Base-by-base conservation (phyloP, 2,113 vertebrate genomes). In the Larimichthys polyactis region DNA sequence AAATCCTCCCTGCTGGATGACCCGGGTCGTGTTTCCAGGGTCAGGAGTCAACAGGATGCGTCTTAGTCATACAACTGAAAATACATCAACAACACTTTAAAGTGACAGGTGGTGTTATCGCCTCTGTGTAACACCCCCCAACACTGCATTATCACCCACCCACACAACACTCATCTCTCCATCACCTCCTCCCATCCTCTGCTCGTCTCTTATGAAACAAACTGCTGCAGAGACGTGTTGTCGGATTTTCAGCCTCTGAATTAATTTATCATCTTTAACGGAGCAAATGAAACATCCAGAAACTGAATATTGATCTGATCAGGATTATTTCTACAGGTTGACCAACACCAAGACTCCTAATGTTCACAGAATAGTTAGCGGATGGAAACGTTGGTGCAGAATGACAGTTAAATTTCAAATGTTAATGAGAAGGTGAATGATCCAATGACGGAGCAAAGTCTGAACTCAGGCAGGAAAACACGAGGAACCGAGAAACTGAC, bases 51-150 rank as follows among this genome's bases (percentile, higher is more conserved):
- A 74, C 57, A 20, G 40, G 68, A 49, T 51, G 20, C 48, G 5
- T 75, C 67, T 24, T 15, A 15, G 19, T 67, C 60, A 32, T 4
- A 0, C 43, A 51, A 65, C 54, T 68, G 64, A 27, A 14, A 71
- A 58, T 20, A 40, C 70, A 77, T 27, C 54, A 54, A 66, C 78
- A 44, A 57, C 51, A 24, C 79, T 77, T 74, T 0, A 52, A 36
- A 40, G 19, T 89, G 81, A 78, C 87, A 87, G 90, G 74, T 89
- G 83, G 85, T 64, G 80, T 77, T 83, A 69, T 77, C 64, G 22
- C 72, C 11, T 55, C 51, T 62, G 44, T 67, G 54, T 43, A 44
- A 51, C 81, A 74, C 15, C 80, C 79, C 67, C 49, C 65, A 40
- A 71, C 11, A 59, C 51, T 74, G 40, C 78, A 83, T 75, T 49